Percentiles rank a stretch among this genome's conserved stretches.
phyloP scores from a whole-genome alignment of 2,888 invertebrate species.

The Platyscelio sp. region DNA sequence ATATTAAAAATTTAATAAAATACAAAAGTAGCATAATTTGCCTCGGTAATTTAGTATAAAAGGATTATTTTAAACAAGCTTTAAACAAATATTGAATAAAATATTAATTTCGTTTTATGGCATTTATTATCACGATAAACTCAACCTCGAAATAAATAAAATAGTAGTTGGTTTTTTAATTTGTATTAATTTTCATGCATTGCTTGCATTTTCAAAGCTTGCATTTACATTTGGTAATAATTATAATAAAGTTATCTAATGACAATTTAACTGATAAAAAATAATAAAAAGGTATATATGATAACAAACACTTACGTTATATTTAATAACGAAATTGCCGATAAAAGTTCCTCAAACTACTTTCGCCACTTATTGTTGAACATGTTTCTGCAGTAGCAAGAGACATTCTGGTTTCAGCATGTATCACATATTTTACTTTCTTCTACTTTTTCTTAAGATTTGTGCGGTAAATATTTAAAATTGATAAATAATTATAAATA shows the following conservation, averaged over 20 bases:
- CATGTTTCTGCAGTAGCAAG: conserved; percentile 30
- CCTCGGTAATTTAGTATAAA: no score
- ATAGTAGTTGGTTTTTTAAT: no score
- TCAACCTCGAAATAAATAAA: no score
- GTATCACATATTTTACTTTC: conserved; percentile 25
- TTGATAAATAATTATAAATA: no score
- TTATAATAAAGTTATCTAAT: conserved; percentile 34
- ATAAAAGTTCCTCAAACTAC: conserved; percentile 38
- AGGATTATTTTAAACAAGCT: no score
- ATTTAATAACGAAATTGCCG: conserved; percentile 29
- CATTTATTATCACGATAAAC: no score
- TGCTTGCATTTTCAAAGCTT: not conserved
- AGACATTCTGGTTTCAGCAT: conserved; percentile 11
- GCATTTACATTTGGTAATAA: conserved; percentile 18
- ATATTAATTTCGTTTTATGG: no score
- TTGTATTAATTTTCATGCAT: no score
- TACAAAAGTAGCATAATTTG: no score
- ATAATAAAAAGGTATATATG: conserved; percentile 23
- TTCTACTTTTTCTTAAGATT: conserved; percentile 35
- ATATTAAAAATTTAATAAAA: no score
- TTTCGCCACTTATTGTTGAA: conserved; percentile 31
- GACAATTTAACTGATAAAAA: conserved; percentile 39
- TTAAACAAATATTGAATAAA: no score
- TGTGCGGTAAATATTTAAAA: conserved; percentile 24
- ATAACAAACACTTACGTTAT: conserved; percentile 39